phyloP scores from a whole-genome alignment of 2,113 vertebrate species.

The Myrmecophaga tridactyla region DNA sequence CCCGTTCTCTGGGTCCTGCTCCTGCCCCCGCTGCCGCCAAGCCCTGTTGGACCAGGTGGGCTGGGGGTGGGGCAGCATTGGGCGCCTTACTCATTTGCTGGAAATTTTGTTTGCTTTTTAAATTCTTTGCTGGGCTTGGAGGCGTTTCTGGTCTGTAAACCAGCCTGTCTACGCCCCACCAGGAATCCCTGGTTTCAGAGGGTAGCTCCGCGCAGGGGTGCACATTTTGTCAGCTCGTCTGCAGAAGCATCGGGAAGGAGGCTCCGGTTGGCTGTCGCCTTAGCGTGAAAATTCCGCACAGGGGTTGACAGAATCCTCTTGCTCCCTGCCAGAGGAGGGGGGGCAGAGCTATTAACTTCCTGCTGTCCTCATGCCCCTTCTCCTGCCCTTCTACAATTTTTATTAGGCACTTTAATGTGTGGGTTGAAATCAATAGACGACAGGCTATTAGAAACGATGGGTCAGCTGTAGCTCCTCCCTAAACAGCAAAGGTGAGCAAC shows the following conservation, averaged over 20 bases:
- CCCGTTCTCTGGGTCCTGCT: background rate
- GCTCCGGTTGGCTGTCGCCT: background rate
- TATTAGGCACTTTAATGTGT: constrained; percentile 55
- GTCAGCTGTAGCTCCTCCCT: constrained; percentile 20
- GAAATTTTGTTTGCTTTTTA: background rate
- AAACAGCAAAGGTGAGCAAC: constrained; percentile 56
- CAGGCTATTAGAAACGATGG: constrained; percentile 62
- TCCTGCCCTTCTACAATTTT: constrained; percentile 59
- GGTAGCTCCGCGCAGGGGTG: too few species aligned
- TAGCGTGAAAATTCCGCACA: background rate
- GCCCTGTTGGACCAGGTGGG: background rate
- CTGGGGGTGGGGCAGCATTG: background rate
- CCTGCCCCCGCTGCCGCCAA: background rate
- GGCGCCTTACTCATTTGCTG: background rate
- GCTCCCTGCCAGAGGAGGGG: constrained; percentile 5
- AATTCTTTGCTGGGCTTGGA: background rate
- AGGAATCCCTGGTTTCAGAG: background rate
- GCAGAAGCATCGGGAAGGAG: background rate
- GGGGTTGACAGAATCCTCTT: background rate
- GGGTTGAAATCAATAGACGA: constrained; percentile 56
- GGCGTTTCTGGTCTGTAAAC: background rate
- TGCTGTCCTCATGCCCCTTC: constrained; percentile 52
- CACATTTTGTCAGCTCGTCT: background rate
- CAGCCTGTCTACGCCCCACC: background rate
- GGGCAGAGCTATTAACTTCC: constrained; percentile 42